These are phyloP conservation scores for Limnodromus scolopaceus DNA, from an alignment of 2,797 vertebrate species.

Conservation along the genomic window DNA sequence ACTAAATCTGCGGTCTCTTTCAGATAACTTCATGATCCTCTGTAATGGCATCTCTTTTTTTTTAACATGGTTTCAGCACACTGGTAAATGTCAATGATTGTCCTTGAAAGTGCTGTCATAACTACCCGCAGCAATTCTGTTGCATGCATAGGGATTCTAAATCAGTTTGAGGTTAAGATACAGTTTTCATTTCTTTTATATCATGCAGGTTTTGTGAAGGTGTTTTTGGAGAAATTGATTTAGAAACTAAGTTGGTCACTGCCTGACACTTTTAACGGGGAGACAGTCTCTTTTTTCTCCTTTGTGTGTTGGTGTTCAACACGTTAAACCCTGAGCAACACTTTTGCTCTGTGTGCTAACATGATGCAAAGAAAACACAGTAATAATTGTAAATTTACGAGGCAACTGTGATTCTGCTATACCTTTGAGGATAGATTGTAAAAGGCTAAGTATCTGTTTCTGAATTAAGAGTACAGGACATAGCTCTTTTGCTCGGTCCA, in stretches of 20 bases:
- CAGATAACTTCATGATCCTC: neutral
- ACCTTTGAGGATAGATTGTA: neutral
- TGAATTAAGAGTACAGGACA: neutral
- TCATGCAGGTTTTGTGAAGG: neutral
- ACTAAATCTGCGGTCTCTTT: neutral
- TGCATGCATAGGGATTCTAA: neutral
- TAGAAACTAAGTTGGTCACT: neutral
- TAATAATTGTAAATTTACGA: neutral
- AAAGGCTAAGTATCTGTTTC: constrained; percentile 3
- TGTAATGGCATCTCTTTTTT: neutral
- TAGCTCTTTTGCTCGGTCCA: neutral
- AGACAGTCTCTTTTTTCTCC: neutral
- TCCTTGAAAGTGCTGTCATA: neutral
- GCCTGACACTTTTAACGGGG: neutral
- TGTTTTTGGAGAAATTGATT: neutral
- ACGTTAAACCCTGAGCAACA: neutral
- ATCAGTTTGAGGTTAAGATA: neutral
- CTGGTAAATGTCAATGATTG: neutral
- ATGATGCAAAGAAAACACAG: neutral
- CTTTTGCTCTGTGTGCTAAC: neutral
- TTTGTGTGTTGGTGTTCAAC: neutral
- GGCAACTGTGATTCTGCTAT: neutral
- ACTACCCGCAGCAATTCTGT: neutral
- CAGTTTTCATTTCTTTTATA: neutral
- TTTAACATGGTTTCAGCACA: neutral